A percentile compares a stretch with the other conserved stretches of the same genome.
Evolutionary conservation across 2,888 invertebrate genomes (phyloP).

Genomic region (Fragum sueziense): DNA sequence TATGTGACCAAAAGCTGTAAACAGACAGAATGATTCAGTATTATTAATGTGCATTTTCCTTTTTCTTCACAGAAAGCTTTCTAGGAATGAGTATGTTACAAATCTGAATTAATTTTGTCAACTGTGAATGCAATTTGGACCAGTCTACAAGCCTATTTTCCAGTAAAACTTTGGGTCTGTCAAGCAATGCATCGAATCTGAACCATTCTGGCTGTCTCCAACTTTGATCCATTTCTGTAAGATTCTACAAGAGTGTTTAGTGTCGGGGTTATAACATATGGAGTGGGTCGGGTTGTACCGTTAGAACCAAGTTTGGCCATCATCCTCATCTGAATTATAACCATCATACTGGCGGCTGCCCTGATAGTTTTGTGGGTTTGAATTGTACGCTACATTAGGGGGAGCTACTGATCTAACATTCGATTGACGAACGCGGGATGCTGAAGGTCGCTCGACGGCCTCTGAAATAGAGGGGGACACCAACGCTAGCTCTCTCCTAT

Average conservation of each 20-base stretch:
- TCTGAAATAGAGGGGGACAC: conserved; percentile 6
- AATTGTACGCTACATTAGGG: conserved; percentile 15
- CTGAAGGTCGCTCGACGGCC: conserved; percentile 13
- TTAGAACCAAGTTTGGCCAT: conserved; percentile 23
- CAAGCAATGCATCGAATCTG: too few relatives aligned
- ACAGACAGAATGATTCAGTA: too few relatives aligned
- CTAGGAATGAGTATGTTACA: too few relatives aligned
- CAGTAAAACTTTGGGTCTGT: too few relatives aligned
- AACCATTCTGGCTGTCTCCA: not conserved
- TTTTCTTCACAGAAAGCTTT: too few relatives aligned
- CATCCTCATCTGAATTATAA: conserved; percentile 7
- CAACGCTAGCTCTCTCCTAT: not conserved
- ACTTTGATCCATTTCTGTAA: not conserved
- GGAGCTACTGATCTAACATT: not conserved
- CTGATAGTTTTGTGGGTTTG: conserved; percentile 7
- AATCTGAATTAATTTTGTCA: too few relatives aligned
- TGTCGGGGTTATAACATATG: not conserved
- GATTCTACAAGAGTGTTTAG: not conserved
- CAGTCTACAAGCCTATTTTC: too few relatives aligned
- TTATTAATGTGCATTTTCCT: too few relatives aligned
- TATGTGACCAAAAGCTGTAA: too few relatives aligned
- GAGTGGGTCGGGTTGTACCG: conserved; percentile 4
- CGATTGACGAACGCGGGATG: not conserved
- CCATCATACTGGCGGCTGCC: conserved; percentile 3
- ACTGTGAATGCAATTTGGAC: too few relatives aligned